These are phyloP conservation scores for Macrophya annulata DNA, from an alignment of 2,888 invertebrate genomes.

Conservation along the genomic window DNA sequence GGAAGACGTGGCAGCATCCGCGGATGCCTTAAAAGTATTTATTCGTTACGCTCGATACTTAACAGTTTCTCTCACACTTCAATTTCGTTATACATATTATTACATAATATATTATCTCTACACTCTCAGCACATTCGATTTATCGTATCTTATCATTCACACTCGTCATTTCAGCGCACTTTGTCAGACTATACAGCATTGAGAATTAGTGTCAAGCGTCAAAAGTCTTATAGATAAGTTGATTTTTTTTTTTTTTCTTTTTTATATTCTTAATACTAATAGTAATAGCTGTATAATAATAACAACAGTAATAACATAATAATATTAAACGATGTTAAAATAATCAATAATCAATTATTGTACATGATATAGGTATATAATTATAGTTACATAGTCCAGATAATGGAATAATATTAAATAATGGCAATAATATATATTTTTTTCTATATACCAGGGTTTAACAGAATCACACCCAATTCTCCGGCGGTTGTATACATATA, in stretches of 20 bases:
- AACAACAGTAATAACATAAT: conserved; percentile 27
- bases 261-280: conserved; percentile 24
- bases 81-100: conserved; percentile 39
- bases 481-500: not conserved
- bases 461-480: not conserved
- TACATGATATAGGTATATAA: conserved; percentile 4
- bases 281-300: conserved; percentile 34
- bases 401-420: conserved; percentile 2
- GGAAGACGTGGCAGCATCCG: conserved; percentile 74
- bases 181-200: conserved; percentile 49
- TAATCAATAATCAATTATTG: conserved; percentile 17
- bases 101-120: not conserved
- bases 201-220: conserved; percentile 41
- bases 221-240: conserved; percentile 40
- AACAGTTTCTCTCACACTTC: conserved; percentile 28
- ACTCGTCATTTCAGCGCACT: conserved; percentile 25
- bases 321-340: conserved; percentile 1
- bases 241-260: not conserved
- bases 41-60: conserved; percentile 41
- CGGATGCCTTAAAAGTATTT: conserved; percentile 61
- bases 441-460: not conserved
- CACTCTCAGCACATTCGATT: conserved; percentile 14
- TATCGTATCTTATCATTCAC: conserved; percentile 28
- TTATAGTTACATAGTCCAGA: conserved; percentile 7
- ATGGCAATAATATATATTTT: not conserved